Evolutionary conservation across 2,888 invertebrate species (phyloP), one percentile per base, ranked within the genome.

Genomic region (Erynnis tages): DNA sequence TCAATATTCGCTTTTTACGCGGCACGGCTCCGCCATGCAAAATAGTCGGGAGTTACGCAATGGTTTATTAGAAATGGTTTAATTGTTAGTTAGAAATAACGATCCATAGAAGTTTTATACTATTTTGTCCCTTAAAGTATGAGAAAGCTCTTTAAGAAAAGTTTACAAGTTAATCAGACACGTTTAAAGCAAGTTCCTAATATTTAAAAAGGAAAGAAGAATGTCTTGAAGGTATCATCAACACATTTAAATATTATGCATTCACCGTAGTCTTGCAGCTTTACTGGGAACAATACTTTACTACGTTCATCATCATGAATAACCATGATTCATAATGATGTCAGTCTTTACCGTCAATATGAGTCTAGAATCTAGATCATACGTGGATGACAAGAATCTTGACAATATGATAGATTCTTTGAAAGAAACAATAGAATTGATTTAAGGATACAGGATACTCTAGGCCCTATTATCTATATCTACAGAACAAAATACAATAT

Each of bases 1-100:
- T 56, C 40, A 48, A 46, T 57, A 56, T 47, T 45, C 38, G 16
- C 45, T 38, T 45, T 47, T 37, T 53, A 32, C 25, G 30, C 32
- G 13, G 29, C 44, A 13, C 25, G 53, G 41, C 48, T 27, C 41
- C 37, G 48, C 52, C 54, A 54, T 11, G 49, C 40, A 23, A 35
- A 46, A 21, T 19, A n/a, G 7, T 7, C 10, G 8, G 6, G 13
- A 19, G 37, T 49, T 49, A 41, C 41, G 49, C 32, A 41, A 49
- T 48, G 10, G 23, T 17, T 13, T 41, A 8, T 41, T 32, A 23
- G 23, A 41, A 41, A 49, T 48, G 38, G 11, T 25, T 32, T 34
- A 37, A 37, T 35, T 5, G 30, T 27, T 11, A 19, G 17, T 43
- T 43, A 30, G 43, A 17, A 30, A 30, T n/a, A n/a, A n/a, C n/a